Percentiles rank a stretch among this genome's conserved stretches.
phyloP scores from a whole-genome alignment of 92 coral and sea anemone genomes.

The Palythoa heliodiscus region DNA sequence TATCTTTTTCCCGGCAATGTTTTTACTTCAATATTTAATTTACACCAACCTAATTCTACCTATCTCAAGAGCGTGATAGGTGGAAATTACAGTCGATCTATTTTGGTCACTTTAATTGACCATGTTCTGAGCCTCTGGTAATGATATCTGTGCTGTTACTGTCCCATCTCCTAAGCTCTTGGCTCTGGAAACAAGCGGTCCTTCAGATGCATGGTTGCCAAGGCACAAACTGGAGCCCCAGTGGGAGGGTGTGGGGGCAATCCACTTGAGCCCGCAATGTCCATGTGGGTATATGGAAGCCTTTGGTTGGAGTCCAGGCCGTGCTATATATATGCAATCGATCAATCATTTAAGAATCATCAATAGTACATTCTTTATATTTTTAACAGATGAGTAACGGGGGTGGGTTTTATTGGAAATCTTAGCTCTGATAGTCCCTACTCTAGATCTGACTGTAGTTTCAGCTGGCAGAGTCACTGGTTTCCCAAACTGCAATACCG shows the following conservation, averaged over 20 bases:
- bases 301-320: conserved; percentile 79
- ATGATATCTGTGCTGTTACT: background rate
- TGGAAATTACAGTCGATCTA: no score
- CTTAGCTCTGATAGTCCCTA: no score
- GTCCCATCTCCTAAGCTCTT: background rate
- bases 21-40: no score
- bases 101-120: background rate
- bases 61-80: no score
- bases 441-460: no score
- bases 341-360: background rate
- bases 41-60: no score
- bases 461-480: no score
- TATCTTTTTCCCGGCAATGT: no score
- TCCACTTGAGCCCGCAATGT: conserved; percentile 92
- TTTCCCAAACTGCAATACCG: no score
- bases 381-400: no score
- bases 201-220: conserved; percentile 76
- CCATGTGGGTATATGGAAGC: conserved; percentile 89
- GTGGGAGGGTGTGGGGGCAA: conserved; percentile 81
- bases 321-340: conserved; percentile 54
- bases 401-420: no score
- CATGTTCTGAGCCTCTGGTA: background rate
- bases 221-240: conserved; percentile 92
- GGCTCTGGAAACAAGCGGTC: conserved; percentile 33
- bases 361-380: no score